phyloP scores from a whole-genome alignment of 2,113 vertebrate genomes.

The Alligator mississippiensis region DNA sequence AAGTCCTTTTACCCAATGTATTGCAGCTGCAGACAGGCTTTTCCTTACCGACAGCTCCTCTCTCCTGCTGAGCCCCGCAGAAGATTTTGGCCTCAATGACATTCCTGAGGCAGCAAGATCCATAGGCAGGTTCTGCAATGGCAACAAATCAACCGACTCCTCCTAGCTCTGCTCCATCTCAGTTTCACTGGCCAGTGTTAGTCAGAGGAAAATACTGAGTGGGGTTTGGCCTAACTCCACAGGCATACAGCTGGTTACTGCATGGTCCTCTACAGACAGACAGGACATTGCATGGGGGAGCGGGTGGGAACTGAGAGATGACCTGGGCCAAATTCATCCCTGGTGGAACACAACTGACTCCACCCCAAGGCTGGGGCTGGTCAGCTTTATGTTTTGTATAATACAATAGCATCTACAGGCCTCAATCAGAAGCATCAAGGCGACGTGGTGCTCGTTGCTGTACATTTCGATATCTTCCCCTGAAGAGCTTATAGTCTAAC shows the following conservation, averaged over 20 bases:
- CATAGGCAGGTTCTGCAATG: not conserved
- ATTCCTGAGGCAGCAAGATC: not conserved
- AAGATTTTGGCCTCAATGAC: not conserved
- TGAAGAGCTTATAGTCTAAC: not conserved
- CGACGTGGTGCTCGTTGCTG: not conserved
- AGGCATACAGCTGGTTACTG: not conserved
- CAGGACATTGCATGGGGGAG: not conserved
- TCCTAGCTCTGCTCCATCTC: not conserved
- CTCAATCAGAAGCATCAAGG: not conserved
- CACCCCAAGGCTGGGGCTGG: not conserved
- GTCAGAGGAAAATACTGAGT: not conserved
- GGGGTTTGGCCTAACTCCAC: not conserved
- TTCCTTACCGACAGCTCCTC: not conserved
- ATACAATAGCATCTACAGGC: not conserved
- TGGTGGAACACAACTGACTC: not conserved
- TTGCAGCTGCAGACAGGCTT: not conserved
- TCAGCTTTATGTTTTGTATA: not conserved
- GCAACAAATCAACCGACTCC: not conserved
- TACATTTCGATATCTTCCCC: not conserved
- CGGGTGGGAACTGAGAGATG: not conserved
- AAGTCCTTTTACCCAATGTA: not conserved
- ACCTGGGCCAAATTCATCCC: not conserved
- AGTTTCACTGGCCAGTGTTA: not conserved
- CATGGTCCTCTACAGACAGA: not conserved
- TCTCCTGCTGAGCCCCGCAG: not conserved